Base-by-base conservation (phyloP, 1,140 invertebrate genomes). In the Drosophila guanche region DNA sequence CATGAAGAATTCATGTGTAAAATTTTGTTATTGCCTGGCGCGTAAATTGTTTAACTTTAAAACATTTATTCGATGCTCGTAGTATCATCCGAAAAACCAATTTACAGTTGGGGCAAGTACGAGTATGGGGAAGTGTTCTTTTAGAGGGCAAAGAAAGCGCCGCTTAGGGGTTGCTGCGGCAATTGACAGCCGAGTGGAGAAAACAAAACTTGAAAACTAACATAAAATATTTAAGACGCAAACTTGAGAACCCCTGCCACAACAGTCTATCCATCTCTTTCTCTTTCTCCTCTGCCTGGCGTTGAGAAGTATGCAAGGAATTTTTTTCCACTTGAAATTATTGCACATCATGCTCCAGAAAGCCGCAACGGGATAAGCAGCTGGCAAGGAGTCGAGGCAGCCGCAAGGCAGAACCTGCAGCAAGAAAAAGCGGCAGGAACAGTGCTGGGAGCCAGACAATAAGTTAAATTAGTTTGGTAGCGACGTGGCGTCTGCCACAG, bases 1-100 rank as follows among this genome's bases (percentile, higher is more conserved):
- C 81, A 81, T 86, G 58, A 81, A 77, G 77, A 71, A 86, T 85
- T 86, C 83, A 88, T 85, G 83, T 74, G 78, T 70, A 55, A 86
- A 65, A 77, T 65, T 54, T 79, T 79, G 45, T 74, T 81, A 60
- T 83, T 83, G 78, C 63, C 46, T 63, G 27, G 50, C 46, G 55
- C 62, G 54, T 62, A 76, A 57, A 63, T 63, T 76, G 62, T 71
- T 72, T 57, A 76, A 65, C 72, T 86, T 69, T 55, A 54, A 73
- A 65, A 42, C 37, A 76, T 76, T 79, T 76, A 72, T 73, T 55
- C 53, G 66, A 72, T 76, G 62, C 57, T 63, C n/a, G 42, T 8
- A 22, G 33, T 33, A 33, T 48, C 58, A 63, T 23, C 42, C 41
- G 29, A 16, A 23, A 59, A 59, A 61, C 40, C 61, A 56, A 68